Conservation (phyloP, 2,888 invertebrate genomes). For the Limnephilus auricula region DNA sequence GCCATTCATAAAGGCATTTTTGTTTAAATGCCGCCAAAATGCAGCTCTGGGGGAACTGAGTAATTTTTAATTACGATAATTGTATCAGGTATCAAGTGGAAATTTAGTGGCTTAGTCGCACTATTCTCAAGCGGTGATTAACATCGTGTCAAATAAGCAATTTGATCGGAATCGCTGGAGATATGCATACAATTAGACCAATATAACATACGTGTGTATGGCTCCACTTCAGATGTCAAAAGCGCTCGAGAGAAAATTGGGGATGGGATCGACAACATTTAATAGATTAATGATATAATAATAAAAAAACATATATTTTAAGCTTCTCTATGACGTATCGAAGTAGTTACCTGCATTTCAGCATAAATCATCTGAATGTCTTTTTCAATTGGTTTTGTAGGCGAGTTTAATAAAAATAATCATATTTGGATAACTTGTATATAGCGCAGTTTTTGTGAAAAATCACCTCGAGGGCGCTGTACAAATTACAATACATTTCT, state of each 20-base stretch:
- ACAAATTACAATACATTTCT: no score
- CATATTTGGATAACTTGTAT: no score
- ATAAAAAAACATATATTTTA: no score
- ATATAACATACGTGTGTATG: slow-evolving; percentile 10
- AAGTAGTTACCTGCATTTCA: no score
- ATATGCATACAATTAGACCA: slow-evolving; percentile 23
- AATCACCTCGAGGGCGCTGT: no score
- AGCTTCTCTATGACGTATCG: no score
- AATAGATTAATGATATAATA: neutral
- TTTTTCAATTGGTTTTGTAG: no score
- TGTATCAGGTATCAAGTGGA: slow-evolving; percentile 25
- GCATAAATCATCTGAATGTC: no score
- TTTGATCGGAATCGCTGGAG: slow-evolving; percentile 8
- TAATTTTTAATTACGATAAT: neutral
- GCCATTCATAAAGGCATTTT: neutral
- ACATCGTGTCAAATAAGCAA: neutral
- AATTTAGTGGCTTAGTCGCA: slow-evolving; percentile 23
- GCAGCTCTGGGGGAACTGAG: neutral
- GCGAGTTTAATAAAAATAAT: no score
- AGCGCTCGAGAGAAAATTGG: slow-evolving; percentile 41
- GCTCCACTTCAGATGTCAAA: slow-evolving; percentile 37
- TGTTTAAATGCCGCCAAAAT: neutral
- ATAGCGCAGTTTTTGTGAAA: no score
- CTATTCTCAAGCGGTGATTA: slow-evolving; percentile 28
- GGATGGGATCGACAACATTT: slow-evolving; percentile 11